Evolutionary conservation across 2,888 invertebrate genomes (phyloP), one percentile per base, ranked within the genome.

Genomic region (Temnothorax rugatulus): DNA sequence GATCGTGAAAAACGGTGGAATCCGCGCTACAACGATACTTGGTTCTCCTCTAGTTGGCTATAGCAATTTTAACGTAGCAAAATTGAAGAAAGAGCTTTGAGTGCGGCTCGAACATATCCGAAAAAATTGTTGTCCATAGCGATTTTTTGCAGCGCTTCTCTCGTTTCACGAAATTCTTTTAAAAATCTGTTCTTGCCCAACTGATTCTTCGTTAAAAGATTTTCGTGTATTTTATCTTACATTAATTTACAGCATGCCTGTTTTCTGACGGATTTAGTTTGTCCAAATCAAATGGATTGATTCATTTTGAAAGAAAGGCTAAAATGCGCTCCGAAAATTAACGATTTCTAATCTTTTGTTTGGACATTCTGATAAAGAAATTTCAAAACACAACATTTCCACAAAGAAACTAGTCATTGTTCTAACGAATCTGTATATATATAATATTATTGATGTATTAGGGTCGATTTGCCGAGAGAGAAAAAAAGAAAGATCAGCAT

Each of bases 341-440:
- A 25, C 13, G 15, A 25, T 44, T 9, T 29, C 47, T 34, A 34
- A 54, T 44, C 5, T 69, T 66, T 44, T 11, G 9, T 66, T 76
- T 9, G 25, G 29, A 47, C 29, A 11, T 64, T 59, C 68, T 41
- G 63, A 73, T 29, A 63, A 63, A 44, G 21, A 54, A n/a, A 50
- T 82, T 38, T 73, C 69, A 41, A 75, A 50, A 29, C 25, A 47
- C 18, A 57, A 52, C 9, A 41, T 54, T 77, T 79, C 38, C 50
- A 41, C 68, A 87, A 64, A 68, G 64, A 88, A 66, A 64, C 88
- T 90, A 90, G 89, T 90, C 90, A 89, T 84, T 90, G 87, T 89
- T 90, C 87, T 88, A 90, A 89, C 82, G 76, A 90, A 90, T 90
- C 86, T 90, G 90, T 90, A 90, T 85, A 90, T 90, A 54, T 5